These are phyloP conservation scores for Tetramorium simillimum DNA, from an alignment of 1,140 invertebrate species.

Conservation along the genomic window DNA sequence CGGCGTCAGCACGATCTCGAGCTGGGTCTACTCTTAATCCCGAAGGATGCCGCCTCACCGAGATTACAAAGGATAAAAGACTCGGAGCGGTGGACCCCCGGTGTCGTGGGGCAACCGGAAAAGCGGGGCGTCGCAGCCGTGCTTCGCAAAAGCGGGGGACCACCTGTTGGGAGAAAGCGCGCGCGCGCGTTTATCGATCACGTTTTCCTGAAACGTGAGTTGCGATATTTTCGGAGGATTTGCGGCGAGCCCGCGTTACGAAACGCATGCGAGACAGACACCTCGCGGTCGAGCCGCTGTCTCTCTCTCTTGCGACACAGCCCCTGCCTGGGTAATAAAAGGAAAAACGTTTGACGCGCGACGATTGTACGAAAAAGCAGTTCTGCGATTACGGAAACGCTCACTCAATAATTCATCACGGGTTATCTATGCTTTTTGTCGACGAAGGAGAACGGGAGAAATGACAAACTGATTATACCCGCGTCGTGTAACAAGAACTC, in stretches of 20 bases:
- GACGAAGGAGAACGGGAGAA: not conserved
- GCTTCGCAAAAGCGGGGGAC: constrained; percentile 65
- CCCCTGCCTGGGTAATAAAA: not conserved
- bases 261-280: not conserved
- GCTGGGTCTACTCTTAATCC: constrained; percentile 53
- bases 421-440: not conserved
- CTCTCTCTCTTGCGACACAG: not conserved
- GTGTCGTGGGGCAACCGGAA: constrained; percentile 12
- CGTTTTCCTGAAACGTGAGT: not conserved
- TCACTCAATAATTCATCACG: not conserved
- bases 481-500: not conserved
- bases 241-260: constrained; percentile 11
- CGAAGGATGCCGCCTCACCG: constrained; percentile 33
- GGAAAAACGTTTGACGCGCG: not conserved
- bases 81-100: constrained; percentile 29
- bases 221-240: constrained; percentile 51
- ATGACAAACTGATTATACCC: not conserved
- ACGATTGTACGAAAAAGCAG: not conserved
- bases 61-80: constrained; percentile 76
- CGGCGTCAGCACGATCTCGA: constrained; percentile 68
- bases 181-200: constrained; percentile 29
- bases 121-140: not conserved
- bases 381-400: not conserved
- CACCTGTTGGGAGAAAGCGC: constrained; percentile 67
- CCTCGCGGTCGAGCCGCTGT: not conserved